phyloP scores from a whole-genome alignment of 2,113 vertebrate species.

The Brachionichthys hirsutus region DNA sequence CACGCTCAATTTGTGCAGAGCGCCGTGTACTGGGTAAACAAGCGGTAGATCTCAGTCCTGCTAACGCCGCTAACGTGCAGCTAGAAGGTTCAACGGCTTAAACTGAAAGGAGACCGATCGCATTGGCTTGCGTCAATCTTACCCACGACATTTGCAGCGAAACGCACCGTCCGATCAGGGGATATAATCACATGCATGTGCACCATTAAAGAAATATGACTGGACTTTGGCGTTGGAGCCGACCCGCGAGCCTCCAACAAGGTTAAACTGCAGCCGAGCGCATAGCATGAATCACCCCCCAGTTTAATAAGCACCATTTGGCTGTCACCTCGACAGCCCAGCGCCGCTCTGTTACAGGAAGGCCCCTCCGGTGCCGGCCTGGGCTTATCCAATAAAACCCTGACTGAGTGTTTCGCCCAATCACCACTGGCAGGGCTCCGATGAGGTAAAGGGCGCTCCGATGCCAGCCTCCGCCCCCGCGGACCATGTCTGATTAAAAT shows the following conservation, averaged over 20 bases:
- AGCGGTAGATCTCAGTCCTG: slow-evolving; percentile 31
- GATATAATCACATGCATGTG: slow-evolving; percentile 46
- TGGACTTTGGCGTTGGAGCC: slow-evolving; percentile 41
- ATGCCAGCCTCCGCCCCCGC: slow-evolving; percentile 64
- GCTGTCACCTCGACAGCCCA: slow-evolving; percentile 65
- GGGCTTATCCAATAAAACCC: slow-evolving; percentile 75
- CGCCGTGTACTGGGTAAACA: slow-evolving; percentile 58
- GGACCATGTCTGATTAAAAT: slow-evolving; percentile 73
- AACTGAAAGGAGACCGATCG: slow-evolving; percentile 26
- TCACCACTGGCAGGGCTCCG: slow-evolving; percentile 72
- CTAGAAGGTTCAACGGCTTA: slow-evolving; percentile 7
- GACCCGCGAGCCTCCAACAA: slow-evolving; percentile 51
- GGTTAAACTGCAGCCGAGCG: slow-evolving; percentile 59
- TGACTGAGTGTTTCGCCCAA: slow-evolving; percentile 76
- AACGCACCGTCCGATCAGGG: slow-evolving; percentile 41
- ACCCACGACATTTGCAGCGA: slow-evolving; percentile 25
- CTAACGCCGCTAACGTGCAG: not conserved
- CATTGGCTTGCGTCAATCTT: slow-evolving; percentile 15
- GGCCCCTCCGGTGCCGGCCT: slow-evolving; percentile 63
- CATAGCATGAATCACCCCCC: slow-evolving; percentile 63
- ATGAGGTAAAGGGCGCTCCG: slow-evolving; percentile 73
- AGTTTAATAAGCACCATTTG: slow-evolving; percentile 74
- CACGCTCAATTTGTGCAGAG: slow-evolving; percentile 61
- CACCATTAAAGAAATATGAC: slow-evolving; percentile 39
- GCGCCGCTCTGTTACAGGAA: slow-evolving; percentile 67